A percentile compares a stretch with the other conserved stretches of the same genome.
These are phyloP conservation scores for Jacana jacana DNA, from an alignment of 2,113 vertebrate genomes.

Conservation along the genomic window DNA sequence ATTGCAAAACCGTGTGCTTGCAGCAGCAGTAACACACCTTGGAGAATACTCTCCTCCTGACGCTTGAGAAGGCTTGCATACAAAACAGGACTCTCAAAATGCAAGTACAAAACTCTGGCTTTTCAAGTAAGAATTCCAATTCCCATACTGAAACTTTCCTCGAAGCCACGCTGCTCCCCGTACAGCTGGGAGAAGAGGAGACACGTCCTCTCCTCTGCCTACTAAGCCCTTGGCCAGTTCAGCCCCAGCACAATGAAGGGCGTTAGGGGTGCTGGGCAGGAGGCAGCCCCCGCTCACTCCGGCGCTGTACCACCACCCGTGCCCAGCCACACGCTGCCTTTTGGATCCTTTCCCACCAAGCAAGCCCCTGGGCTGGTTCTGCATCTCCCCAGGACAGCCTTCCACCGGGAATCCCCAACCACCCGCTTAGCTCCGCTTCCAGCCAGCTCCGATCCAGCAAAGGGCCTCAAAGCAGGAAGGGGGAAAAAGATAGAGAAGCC, in stretches of 20 bases:
- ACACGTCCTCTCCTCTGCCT: neutral
- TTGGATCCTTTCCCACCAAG: neutral
- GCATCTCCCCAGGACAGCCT: neutral
- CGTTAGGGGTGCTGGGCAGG: neutral
- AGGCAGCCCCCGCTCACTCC: neutral
- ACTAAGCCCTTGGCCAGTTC: neutral
- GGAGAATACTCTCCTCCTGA: neutral
- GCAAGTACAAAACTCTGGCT: neutral
- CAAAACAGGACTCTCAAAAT: neutral
- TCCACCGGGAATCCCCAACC: neutral
- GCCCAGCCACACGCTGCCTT: neutral
- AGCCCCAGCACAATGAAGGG: fast-evolving
- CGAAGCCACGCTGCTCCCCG: neutral
- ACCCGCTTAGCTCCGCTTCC: neutral
- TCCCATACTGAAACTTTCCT: neutral
- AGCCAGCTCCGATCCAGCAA: neutral
- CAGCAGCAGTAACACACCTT: neutral
- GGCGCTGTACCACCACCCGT: neutral
- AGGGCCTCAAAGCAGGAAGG: neutral
- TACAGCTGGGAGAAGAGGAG: neutral
- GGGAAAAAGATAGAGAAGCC: neutral
- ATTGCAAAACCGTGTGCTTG: neutral
- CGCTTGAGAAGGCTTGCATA: neutral
- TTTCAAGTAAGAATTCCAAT: neutral
- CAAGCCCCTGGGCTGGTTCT: neutral